phyloP scores from a whole-genome alignment of 1,140 invertebrate genomes.

The Heterodera carotae region DNA sequence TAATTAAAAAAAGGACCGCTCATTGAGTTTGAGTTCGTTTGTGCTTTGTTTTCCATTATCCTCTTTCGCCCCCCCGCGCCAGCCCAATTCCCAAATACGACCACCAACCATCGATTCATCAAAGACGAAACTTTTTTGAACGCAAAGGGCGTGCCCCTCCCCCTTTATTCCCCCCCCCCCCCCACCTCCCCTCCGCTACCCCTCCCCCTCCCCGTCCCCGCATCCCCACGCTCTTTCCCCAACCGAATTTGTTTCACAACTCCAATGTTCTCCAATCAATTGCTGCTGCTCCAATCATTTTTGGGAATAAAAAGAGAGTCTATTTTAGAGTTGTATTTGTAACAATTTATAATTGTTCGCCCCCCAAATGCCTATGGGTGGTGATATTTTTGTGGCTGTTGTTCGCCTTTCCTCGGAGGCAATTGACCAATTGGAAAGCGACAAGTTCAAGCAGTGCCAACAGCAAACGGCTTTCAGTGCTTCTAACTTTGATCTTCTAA shows the following conservation, averaged over 20 bases:
- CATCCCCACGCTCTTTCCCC: no score
- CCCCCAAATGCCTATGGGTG: not conserved
- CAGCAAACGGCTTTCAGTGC: slow-evolving; percentile 18
- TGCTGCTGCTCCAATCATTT: not conserved
- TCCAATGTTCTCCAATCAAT: not conserved
- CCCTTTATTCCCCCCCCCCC: not conserved
- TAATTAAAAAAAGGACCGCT: no score
- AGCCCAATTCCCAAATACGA: not conserved
- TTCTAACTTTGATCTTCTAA: slow-evolving; percentile 12
- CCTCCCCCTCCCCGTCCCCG: slow-evolving; percentile 3
- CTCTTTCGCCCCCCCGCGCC: not conserved
- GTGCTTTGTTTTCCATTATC: not conserved
- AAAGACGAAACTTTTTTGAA: not conserved
- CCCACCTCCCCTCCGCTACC: not conserved
- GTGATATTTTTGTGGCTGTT: slow-evolving; percentile 15
- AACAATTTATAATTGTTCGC: not conserved
- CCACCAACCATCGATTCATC: not conserved
- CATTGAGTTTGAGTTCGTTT: no score
- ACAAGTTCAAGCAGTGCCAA: slow-evolving; percentile 15
- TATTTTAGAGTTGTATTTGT: not conserved
- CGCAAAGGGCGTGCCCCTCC: slow-evolving; percentile 2
- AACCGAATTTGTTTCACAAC: slow-evolving; percentile 4
- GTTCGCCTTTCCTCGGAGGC: slow-evolving; percentile 11
- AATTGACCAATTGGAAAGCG: slow-evolving; percentile 3
- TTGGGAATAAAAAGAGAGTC: not conserved